A percentile compares a stretch with the other conserved stretches of the same genome.
These are phyloP conservation scores for Polydrusus pterygomalis DNA, from an alignment of 2,888 invertebrate genomes.

Conservation along the genomic window DNA sequence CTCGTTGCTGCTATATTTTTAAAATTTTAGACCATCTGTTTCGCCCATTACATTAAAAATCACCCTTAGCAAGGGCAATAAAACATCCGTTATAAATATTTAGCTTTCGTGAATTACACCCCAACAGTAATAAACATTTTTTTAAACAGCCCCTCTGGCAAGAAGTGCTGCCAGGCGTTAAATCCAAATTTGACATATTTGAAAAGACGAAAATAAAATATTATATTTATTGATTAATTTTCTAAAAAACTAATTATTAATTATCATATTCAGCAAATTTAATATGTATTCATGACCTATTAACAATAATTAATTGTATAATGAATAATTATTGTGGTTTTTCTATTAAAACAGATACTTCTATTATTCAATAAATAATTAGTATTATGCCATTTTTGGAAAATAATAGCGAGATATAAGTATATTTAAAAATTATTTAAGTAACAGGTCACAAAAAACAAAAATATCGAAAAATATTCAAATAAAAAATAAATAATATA, in stretches of 20 bases:
- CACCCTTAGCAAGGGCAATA: constrained; percentile 27
- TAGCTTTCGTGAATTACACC: constrained; percentile 24
- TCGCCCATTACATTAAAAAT: constrained; percentile 28
- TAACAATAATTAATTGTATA: too few species aligned
- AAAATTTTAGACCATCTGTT: constrained; percentile 27
- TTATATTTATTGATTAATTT: constrained; percentile 16
- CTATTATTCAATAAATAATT: background rate
- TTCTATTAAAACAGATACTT: too few species aligned
- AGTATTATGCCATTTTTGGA: too few species aligned
- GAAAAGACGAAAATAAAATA: background rate
- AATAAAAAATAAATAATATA: too few species aligned
- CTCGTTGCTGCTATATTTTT: constrained; percentile 8
- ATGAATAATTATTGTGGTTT: background rate
- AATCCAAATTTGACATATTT: constrained; percentile 38
- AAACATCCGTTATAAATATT: constrained; percentile 33
- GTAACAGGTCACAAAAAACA: too few species aligned
- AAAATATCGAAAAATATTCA: too few species aligned
- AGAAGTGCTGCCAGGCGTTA: constrained; percentile 25
- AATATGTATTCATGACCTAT: too few species aligned
- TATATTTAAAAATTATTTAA: too few species aligned
- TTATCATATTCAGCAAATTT: background rate
- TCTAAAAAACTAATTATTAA: background rate
- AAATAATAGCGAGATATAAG: too few species aligned
- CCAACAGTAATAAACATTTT: constrained; percentile 29
- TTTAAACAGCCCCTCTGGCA: constrained; percentile 22